Evolutionary conservation across 2,113 vertebrate genomes (phyloP).

Genomic region (Passerina amoena): DNA sequence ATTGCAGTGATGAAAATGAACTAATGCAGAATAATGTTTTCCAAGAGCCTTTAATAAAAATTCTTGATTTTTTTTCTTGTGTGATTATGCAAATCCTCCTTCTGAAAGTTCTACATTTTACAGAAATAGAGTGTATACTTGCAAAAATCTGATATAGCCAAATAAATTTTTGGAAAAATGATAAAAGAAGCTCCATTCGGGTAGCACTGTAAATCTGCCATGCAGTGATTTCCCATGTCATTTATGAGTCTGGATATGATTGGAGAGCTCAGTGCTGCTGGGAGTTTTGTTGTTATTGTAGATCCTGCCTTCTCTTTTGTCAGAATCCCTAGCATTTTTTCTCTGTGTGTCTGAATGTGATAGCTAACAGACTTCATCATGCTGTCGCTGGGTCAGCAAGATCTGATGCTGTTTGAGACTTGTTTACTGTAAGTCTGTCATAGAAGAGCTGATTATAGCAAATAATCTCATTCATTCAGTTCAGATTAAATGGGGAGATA

Average conservation of each 20-base stretch:
- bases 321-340: not conserved
- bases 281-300: not conserved
- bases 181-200: not conserved
- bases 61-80: not conserved
- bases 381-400: not conserved
- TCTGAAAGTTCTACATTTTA: not conserved
- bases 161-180: not conserved
- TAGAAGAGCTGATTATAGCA: slow-evolving; percentile 30
- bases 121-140: not conserved
- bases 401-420: not conserved
- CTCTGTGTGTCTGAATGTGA: not conserved
- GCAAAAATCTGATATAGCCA: not conserved
- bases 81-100: not conserved
- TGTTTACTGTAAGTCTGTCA: slow-evolving; percentile 24
- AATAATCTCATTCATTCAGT: slow-evolving; percentile 38
- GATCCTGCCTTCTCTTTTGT: not conserved
- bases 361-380: not conserved
- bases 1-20: not conserved
- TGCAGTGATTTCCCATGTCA: not conserved
- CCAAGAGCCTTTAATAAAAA: not conserved
- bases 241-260: not conserved
- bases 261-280: not conserved
- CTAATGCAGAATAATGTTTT: not conserved
- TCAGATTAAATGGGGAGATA: slow-evolving; percentile 36
- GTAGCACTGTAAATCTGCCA: not conserved